Percentiles rank a stretch among this genome's conserved stretches.
phyloP scores from a whole-genome alignment of 2,888 invertebrate species.

The Tetranychus piercei region DNA sequence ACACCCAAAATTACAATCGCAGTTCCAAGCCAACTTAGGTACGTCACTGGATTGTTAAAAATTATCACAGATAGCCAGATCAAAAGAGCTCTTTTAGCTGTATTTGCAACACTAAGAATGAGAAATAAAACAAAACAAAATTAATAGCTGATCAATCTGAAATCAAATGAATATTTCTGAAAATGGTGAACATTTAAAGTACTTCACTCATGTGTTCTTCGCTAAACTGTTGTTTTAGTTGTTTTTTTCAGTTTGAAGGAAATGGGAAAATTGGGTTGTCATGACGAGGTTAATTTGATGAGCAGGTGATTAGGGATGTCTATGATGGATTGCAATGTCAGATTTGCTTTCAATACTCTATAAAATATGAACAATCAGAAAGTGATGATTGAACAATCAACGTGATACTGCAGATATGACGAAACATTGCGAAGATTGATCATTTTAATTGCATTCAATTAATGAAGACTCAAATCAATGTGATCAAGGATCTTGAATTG shows the following conservation, averaged over 20 bases:
- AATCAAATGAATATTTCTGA: not conserved
- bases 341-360: not conserved
- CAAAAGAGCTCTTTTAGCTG: conserved; percentile 54
- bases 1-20: conserved; percentile 51
- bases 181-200: not conserved
- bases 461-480: too few relatives aligned
- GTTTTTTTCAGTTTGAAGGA: too few relatives aligned
- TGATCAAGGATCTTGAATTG: too few relatives aligned
- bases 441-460: too few relatives aligned
- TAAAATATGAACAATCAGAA: not conserved
- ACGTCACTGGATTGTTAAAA: conserved; percentile 54
- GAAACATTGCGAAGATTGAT: too few relatives aligned
- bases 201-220: not conserved
- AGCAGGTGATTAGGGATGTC: not conserved
- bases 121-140: conserved; percentile 22
- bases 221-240: too few relatives aligned
- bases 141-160: not conserved
- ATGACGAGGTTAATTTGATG: not conserved
- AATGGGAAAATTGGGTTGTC: too few relatives aligned
- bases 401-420: not conserved
- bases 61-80: conserved; percentile 56
- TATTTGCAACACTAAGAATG: conserved; percentile 49
- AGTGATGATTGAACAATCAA: conserved; percentile 13
- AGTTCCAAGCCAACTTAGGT: conserved; percentile 52
- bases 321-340: not conserved